Conservation (phyloP, 2,113 vertebrate genomes). For the Tyto alba region DNA sequence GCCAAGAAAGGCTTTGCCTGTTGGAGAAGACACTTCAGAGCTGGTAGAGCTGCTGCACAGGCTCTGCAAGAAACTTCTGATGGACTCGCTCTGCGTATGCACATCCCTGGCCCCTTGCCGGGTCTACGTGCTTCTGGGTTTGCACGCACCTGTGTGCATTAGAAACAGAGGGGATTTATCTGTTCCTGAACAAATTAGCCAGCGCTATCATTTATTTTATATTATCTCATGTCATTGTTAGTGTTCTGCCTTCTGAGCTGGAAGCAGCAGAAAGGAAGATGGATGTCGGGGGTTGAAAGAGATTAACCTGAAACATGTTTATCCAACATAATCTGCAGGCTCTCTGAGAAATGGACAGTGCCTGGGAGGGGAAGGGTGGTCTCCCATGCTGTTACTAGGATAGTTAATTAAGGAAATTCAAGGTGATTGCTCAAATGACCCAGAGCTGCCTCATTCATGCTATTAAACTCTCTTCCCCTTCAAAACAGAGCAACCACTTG, state of each 20-base stretch:
- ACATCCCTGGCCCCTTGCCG: neutral
- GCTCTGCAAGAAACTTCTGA: neutral
- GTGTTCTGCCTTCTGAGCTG: neutral
- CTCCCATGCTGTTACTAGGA: rapidly evolving
- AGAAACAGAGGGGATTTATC: neutral
- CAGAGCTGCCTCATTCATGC: neutral
- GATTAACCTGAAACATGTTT: rapidly evolving
- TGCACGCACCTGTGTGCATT: rapidly evolving
- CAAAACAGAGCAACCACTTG: neutral
- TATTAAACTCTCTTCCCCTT: neutral
- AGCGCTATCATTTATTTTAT: rapidly evolving
- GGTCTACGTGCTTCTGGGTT: rapidly evolving
- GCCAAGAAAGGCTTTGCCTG: neutral
- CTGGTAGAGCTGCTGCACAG: neutral
- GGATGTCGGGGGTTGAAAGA: neutral
- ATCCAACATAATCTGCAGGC: neutral
- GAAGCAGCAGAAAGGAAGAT: neutral
- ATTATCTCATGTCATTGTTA: neutral
- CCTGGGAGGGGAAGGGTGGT: neutral
- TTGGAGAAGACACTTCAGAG: neutral
- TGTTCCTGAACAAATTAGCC: neutral
- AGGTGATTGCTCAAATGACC: neutral
- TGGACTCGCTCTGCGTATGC: rapidly evolving
- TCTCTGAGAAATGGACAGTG: neutral
- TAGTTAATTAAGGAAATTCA: too few relatives aligned